Conservation (phyloP, 2,797 vertebrate genomes). For the Xenentodon cancila region DNA sequence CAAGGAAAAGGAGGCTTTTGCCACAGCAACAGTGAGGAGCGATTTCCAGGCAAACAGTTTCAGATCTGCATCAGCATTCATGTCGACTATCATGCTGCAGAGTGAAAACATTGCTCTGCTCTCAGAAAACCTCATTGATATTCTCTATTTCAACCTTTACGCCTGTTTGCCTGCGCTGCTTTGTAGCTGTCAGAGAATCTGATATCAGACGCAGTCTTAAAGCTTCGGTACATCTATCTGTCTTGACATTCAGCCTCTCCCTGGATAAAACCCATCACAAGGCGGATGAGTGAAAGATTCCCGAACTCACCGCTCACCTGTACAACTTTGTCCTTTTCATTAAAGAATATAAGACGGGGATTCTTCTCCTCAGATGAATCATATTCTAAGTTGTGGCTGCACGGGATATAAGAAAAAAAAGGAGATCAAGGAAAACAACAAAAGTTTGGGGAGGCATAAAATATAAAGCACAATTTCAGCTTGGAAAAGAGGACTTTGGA, state of each 20-base stretch:
- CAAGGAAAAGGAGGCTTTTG: too few species aligned
- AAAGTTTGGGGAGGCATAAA: slow-evolving; percentile 8
- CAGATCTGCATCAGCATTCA: neutral
- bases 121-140: neutral
- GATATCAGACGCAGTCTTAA: too few species aligned
- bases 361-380: slow-evolving; percentile 83
- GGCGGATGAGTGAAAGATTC: neutral
- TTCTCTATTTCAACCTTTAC: neutral
- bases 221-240: slow-evolving; percentile 1
- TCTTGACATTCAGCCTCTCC: slow-evolving; percentile 15
- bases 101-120: too few species aligned
- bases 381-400: slow-evolving; percentile 86
- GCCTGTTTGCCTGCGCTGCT: neutral
- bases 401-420: neutral
- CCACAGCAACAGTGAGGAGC: too few species aligned
- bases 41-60: neutral
- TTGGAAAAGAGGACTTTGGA: slow-evolving; percentile 17
- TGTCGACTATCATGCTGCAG: too few species aligned
- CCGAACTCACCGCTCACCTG: slow-evolving; percentile 73
- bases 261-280: slow-evolving; percentile 15
- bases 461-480: too few species aligned
- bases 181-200: too few species aligned
- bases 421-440: slow-evolving; percentile 75
- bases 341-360: slow-evolving; percentile 83
- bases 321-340: slow-evolving; percentile 80